Percentiles rank a stretch among this genome's conserved stretches.
phyloP scores from a whole-genome alignment of 2,888 invertebrate species.

The Diaphora mendica region DNA sequence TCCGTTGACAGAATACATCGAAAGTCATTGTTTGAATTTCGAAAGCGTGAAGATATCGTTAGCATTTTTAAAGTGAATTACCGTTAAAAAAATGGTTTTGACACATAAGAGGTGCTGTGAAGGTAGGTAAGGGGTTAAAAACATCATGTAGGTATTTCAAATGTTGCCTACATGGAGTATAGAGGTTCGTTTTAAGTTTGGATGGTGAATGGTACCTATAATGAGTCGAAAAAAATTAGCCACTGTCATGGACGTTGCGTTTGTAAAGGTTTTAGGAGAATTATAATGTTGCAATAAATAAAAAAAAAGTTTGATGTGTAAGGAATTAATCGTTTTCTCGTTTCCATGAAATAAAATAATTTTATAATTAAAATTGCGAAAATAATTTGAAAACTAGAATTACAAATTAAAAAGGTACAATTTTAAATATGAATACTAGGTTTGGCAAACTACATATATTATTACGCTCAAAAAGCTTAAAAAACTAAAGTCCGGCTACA shows the following conservation, averaged over 20 bases:
- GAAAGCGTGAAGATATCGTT: slow-evolving; percentile 36
- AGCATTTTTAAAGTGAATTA: slow-evolving; percentile 32
- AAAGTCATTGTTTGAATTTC: slow-evolving; percentile 39
- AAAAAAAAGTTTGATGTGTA: no score
- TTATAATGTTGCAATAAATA: no score
- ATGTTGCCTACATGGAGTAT: no score
- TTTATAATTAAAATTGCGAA: no score
- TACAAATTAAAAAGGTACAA: no score
- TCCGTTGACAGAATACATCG: slow-evolving; percentile 38
- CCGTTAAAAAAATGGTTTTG: not conserved
- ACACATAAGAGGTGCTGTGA: not conserved
- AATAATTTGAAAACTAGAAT: no score
- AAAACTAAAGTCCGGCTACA: no score
- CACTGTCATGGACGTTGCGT: not conserved
- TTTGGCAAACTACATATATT: no score
- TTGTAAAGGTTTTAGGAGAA: not conserved
- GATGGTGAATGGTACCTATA: not conserved
- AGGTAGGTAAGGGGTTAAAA: not conserved
- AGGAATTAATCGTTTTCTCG: no score
- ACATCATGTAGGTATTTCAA: not conserved
- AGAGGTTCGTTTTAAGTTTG: not conserved
- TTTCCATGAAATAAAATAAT: no score
- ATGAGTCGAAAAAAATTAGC: not conserved
- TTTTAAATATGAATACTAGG: no score
- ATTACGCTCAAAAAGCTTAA: no score